These are phyloP conservation scores for Aromia moschata DNA, from an alignment of 2,888 invertebrate genomes.

Conservation along the genomic window DNA sequence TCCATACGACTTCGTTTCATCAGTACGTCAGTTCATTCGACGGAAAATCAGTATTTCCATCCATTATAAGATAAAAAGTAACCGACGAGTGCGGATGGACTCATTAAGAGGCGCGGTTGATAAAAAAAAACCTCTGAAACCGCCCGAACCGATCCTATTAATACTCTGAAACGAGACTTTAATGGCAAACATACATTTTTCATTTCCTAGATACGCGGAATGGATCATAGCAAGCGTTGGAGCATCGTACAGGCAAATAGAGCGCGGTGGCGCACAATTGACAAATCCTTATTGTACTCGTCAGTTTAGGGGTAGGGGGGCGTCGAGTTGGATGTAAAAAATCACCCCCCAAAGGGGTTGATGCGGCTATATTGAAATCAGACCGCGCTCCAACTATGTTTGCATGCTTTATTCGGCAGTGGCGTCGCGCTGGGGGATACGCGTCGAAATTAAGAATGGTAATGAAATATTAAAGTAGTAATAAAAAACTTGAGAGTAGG, in stretches of 20 bases:
- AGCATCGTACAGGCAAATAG: slow-evolving; percentile 50
- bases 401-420: slow-evolving; percentile 43
- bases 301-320: slow-evolving; percentile 38
- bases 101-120: slow-evolving; percentile 29
- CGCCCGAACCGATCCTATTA: slow-evolving; percentile 47
- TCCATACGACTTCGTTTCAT: no score
- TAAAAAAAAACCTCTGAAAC: slow-evolving; percentile 37
- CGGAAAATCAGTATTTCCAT: neutral
- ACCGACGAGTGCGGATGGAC: slow-evolving; percentile 19
- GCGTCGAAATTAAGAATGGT: no score
- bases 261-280: slow-evolving; percentile 58
- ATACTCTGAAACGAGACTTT: slow-evolving; percentile 57
- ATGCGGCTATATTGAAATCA: slow-evolving; percentile 58
- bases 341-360: slow-evolving; percentile 58
- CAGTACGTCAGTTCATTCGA: no score
- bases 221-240: slow-evolving; percentile 43
- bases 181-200: slow-evolving; percentile 58
- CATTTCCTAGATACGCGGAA: slow-evolving; percentile 55
- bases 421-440: slow-evolving; percentile 13
- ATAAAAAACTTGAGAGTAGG: no score
- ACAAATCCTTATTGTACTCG: slow-evolving; percentile 60
- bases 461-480: no score
- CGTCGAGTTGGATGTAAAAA: slow-evolving; percentile 52
- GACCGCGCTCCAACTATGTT: slow-evolving; percentile 51
- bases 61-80: slow-evolving; percentile 10